Evolutionary conservation across 1,140 invertebrate species (phyloP).

Genomic region (Drosophila mayri): DNA sequence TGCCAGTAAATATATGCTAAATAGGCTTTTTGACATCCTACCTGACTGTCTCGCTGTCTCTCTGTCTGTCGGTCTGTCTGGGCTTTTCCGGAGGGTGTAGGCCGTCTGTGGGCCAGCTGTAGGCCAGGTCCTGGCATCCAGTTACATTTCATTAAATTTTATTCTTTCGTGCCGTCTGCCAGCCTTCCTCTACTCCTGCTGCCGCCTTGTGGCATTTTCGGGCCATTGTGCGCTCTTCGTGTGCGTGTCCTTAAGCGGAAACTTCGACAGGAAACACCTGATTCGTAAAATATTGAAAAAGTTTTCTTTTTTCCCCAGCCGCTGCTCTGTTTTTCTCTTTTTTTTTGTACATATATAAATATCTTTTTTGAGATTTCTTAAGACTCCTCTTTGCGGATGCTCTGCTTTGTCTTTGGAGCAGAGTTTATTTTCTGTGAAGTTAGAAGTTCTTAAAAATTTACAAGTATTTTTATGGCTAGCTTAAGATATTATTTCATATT

Average conservation of each 20-base stretch:
- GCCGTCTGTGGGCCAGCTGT: conserved; percentile 22
- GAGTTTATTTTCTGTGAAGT: not conserved
- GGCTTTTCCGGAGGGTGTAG: not conserved
- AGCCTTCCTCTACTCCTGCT: not conserved
- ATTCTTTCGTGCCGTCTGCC: conserved; percentile 75
- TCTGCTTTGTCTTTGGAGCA: not conserved
- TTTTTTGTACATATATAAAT: not conserved
- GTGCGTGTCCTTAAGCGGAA: conserved; percentile 80
- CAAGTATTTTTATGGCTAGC: too few relatives aligned
- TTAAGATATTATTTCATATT: not conserved
- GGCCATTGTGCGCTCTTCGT: conserved; percentile 33
- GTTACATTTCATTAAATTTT: conserved; percentile 84
- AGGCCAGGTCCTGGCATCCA: conserved; percentile 55
- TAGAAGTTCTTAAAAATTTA: not conserved
- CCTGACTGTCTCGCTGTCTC: conserved; percentile 50
- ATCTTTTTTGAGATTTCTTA: conserved; percentile 6
- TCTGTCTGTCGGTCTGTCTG: conserved; percentile 25
- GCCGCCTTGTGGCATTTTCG: conserved; percentile 51
- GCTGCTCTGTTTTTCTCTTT: conserved; percentile 2
- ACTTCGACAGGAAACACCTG: conserved; percentile 83
- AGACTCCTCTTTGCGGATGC: conserved; percentile 29
- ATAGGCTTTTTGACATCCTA: conserved; percentile 83
- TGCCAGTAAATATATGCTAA: conserved; percentile 79
- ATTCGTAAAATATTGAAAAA: conserved; percentile 84
- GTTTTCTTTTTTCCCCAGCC: conserved; percentile 45